Percentiles rank a stretch among this genome's conserved stretches.
Conservation (phyloP, 2,888 invertebrate genomes). For the Hypomecis atomaria region DNA sequence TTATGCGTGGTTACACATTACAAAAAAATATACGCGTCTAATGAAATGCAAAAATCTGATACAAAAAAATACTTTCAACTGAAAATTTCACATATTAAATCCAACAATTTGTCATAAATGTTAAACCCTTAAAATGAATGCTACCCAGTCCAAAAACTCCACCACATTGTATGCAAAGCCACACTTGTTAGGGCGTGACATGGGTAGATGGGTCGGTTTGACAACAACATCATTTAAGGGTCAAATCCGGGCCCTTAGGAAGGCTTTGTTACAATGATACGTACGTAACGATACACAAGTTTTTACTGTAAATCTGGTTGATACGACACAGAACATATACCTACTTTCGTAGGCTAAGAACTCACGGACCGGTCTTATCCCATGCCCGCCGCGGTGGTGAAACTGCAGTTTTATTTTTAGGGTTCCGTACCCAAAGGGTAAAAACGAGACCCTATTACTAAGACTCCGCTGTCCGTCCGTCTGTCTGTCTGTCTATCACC, state of each 20-base stretch:
- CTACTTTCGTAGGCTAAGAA: not conserved
- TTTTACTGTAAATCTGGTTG: not conserved
- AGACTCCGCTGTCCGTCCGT: too few relatives aligned
- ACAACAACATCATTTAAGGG: constrained; percentile 31
- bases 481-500: too few relatives aligned
- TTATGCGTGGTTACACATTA: too few relatives aligned
- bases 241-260: constrained; percentile 16
- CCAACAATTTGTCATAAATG: constrained; percentile 12
- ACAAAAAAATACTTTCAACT: too few relatives aligned
- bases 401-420: too few relatives aligned
- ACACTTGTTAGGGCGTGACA: constrained; percentile 33
- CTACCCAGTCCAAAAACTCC: not conserved
- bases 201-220: constrained; percentile 30
- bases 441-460: too few relatives aligned
- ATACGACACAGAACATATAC: not conserved
- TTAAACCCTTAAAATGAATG: not conserved
- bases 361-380: too few relatives aligned
- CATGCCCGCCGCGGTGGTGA: too few relatives aligned
- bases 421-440: too few relatives aligned
- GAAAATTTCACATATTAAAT: not conserved
- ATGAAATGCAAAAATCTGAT: too few relatives aligned
- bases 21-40: too few relatives aligned
- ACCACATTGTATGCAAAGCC: constrained; percentile 5
- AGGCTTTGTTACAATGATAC: constrained; percentile 10
- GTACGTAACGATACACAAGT: constrained; percentile 10